phyloP scores from a whole-genome alignment of 2,888 invertebrate species.

The Augochlorella aurata region DNA sequence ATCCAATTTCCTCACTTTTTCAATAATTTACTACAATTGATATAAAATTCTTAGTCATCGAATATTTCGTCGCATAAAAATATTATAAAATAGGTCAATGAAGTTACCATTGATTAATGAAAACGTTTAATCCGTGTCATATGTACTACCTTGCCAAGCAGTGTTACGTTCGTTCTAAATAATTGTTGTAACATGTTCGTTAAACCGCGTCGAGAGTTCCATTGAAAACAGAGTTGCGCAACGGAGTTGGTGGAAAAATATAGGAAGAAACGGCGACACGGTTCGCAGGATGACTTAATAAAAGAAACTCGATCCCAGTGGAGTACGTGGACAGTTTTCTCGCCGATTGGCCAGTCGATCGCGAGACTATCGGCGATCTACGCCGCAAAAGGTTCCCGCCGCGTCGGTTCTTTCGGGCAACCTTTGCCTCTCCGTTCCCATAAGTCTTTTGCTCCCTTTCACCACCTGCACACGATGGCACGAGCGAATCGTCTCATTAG shows the following conservation, averaged over 20 bases:
- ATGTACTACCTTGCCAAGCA: too few species aligned
- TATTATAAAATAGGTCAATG: too few species aligned
- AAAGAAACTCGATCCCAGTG: not conserved
- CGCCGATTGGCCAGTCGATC: slow-evolving; percentile 23
- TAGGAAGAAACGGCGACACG: not conserved
- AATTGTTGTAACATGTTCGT: not conserved
- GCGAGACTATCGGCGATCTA: slow-evolving; percentile 48
- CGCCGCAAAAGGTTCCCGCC: slow-evolving; percentile 42
- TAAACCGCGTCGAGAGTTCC: not conserved
- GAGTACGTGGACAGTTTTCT: not conserved
- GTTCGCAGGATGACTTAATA: not conserved
- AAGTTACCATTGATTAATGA: too few species aligned
- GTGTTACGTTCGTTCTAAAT: not conserved
- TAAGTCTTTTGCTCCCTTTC: slow-evolving; percentile 62
- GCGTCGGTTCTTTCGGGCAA: slow-evolving; percentile 37
- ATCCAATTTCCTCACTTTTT: too few species aligned
- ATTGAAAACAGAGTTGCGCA: not conserved
- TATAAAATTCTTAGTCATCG: too few species aligned
- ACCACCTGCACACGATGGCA: slow-evolving; percentile 62
- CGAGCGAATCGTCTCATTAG: slow-evolving; percentile 74
- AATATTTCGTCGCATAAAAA: too few species aligned
- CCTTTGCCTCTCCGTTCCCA: slow-evolving; percentile 54
- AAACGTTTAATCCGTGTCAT: too few species aligned
- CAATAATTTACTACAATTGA: too few species aligned
- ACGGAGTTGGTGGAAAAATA: not conserved